Evolutionary conservation across 2,797 vertebrate genomes (phyloP).

Genomic region (Caiman crocodilus): DNA sequence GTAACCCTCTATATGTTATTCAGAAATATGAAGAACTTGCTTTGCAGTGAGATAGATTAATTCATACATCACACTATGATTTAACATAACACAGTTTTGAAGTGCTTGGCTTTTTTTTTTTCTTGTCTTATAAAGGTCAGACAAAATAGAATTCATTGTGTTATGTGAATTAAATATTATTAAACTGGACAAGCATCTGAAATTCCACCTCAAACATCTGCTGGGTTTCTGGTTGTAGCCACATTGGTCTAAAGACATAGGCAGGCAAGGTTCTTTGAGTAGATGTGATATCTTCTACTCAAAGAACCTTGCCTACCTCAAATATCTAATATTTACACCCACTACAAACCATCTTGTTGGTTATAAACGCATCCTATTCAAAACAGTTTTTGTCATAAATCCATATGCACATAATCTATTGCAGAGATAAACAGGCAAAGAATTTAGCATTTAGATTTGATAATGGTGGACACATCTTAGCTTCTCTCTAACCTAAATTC

Average conservation of each 20-base stretch:
- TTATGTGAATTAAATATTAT: constrained; percentile 14
- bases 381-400: constrained; percentile 29
- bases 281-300: too few species aligned
- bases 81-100: constrained; percentile 16
- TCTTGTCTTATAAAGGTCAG: neutral
- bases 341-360: neutral
- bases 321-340: neutral
- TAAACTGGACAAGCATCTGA: neutral
- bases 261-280: too few species aligned
- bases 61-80: neutral
- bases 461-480: neutral
- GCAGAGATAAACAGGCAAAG: constrained; percentile 5
- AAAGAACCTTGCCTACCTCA: neutral
- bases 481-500: neutral
- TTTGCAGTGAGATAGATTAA: neutral
- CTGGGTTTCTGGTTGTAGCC: too few species aligned
- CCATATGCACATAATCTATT: neutral
- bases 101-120: neutral
- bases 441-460: neutral
- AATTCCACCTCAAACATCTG: neutral
- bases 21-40: neutral
- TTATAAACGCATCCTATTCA: constrained; percentile 24
- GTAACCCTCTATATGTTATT: neutral
- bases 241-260: too few species aligned
- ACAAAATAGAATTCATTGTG: constrained; percentile 25